These are phyloP conservation scores for Himalopsyche kuldschensis DNA, from an alignment of 2,888 invertebrate species.

Conservation along the genomic window DNA sequence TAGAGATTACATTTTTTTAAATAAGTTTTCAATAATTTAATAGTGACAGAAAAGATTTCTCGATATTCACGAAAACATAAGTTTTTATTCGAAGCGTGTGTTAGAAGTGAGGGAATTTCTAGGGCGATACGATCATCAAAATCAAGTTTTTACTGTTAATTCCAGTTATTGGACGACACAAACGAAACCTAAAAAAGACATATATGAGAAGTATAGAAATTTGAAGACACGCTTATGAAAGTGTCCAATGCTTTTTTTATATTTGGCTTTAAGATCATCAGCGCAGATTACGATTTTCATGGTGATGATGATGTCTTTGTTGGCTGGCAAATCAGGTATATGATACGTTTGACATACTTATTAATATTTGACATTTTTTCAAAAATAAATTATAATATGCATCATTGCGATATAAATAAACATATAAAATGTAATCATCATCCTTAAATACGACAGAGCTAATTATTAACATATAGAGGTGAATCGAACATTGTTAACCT, in stretches of 20 bases:
- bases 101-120: background rate
- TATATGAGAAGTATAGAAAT: background rate
- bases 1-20: background rate
- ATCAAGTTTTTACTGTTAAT: background rate
- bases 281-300: background rate
- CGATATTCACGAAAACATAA: background rate
- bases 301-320: background rate
- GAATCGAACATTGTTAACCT: too few relatives aligned
- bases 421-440: background rate
- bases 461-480: too few relatives aligned
- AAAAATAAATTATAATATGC: background rate
- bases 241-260: background rate
- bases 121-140: background rate
- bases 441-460: background rate
- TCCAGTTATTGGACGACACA: background rate
- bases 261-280: background rate
- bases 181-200: background rate
- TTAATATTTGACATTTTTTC: background rate
- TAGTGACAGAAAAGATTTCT: background rate
- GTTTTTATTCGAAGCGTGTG: background rate
- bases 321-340: background rate
- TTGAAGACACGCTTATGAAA: background rate
- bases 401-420: background rate
- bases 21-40: background rate
- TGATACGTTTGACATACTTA: background rate